Conservation (phyloP, 2,888 invertebrate species). For the Carcina quercana region DNA sequence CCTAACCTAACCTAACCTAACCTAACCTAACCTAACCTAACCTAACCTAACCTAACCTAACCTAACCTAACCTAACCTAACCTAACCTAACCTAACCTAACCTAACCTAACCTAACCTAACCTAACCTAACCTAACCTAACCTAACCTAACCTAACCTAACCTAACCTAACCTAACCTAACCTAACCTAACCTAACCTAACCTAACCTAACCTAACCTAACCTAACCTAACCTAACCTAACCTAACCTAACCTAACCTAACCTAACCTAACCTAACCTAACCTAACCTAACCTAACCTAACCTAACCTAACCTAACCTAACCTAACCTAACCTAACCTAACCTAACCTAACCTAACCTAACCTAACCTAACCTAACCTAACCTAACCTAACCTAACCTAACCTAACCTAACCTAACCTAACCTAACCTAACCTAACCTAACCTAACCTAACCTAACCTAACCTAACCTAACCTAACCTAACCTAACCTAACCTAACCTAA, state of each 20-base stretch:
- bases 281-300: conserved; percentile 7
- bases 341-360: conserved; percentile 8
- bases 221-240: conserved; percentile 11
- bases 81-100: conserved; percentile 18
- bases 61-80: conserved; percentile 17
- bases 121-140: conserved; percentile 18
- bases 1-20: not conserved
- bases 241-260: conserved; percentile 8
- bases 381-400: conserved; percentile 12
- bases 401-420: conserved; percentile 12
- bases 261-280: conserved; percentile 5
- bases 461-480: conserved; percentile 10
- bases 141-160: conserved; percentile 18
- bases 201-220: conserved; percentile 11
- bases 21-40: not conserved
- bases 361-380: conserved; percentile 10
- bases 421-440: conserved; percentile 9
- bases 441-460: conserved; percentile 1
- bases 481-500: conserved; percentile 15
- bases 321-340: conserved; percentile 4
- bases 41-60: conserved; percentile 3
- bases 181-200: conserved; percentile 9
- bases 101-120: conserved; percentile 18
- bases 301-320: conserved; percentile 7
- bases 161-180: conserved; percentile 18